Conservation (phyloP, 2,888 invertebrate genomes). For the Digitonthophagus gazella region DNA sequence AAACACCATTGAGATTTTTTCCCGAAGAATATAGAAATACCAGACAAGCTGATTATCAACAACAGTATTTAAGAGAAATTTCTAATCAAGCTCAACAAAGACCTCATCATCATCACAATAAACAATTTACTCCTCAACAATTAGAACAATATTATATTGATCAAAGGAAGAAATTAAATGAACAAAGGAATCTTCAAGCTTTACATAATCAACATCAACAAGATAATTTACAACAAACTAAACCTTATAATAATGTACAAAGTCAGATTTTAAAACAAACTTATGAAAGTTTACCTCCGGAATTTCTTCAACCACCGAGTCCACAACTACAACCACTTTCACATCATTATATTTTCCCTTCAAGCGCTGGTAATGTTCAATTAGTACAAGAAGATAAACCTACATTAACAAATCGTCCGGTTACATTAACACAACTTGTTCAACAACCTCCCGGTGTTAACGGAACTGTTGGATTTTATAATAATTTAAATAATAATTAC, state of each 20-base stretch:
- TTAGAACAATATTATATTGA: constrained; percentile 38
- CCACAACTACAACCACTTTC: constrained; percentile 22
- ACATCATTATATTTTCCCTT: constrained; percentile 6
- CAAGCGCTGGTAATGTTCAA: constrained; percentile 18
- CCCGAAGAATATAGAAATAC: constrained; percentile 39
- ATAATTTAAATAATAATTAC: constrained; percentile 18
- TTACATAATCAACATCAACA: constrained; percentile 35
- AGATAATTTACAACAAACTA: constrained; percentile 37
- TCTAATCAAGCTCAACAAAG: constrained; percentile 29
- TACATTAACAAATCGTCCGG: constrained; percentile 21
- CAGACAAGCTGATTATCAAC: constrained; percentile 40
- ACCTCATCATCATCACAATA: constrained; percentile 6
- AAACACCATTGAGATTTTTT: constrained; percentile 38
- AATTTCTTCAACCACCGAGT: constrained; percentile 24
- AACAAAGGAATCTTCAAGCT: constrained; percentile 23
- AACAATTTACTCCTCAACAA: constrained; percentile 33
- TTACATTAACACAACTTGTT: constrained; percentile 19
- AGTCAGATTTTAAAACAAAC: constrained; percentile 30
- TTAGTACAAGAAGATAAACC: constrained; percentile 14
- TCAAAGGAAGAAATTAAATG: constrained; percentile 29
- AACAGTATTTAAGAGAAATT: constrained; percentile 49
- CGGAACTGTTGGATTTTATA: constrained; percentile 7
- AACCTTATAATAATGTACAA: constrained; percentile 40
- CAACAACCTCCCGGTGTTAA: constrained; percentile 7
- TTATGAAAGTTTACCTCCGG: constrained; percentile 12